A percentile compares a stretch with the other conserved stretches of the same genome.
Conservation (phyloP, 1,140 invertebrate genomes). For the Conopomorpha cramerella region DNA sequence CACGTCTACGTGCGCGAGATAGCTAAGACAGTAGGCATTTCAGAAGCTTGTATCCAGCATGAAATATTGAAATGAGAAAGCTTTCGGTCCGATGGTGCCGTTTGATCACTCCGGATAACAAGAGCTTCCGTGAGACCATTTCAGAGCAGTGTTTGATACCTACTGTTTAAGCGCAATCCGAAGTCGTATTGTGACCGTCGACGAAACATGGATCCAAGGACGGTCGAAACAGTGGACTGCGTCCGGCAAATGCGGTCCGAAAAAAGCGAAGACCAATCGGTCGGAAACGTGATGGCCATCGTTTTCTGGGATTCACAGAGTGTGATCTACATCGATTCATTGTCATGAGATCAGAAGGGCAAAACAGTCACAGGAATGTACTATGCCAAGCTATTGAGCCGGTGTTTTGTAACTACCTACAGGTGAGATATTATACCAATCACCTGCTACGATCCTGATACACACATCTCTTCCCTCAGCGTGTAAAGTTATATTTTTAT, state of each 20-base stretch:
- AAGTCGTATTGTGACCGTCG: conserved; percentile 19
- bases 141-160: conserved; percentile 22
- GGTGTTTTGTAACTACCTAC: no score
- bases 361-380: conserved; percentile 24
- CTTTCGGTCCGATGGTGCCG: conserved; percentile 16
- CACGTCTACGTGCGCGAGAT: conserved; percentile 18
- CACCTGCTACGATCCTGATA: no score
- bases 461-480: no score
- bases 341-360: conserved; percentile 25
- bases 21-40: conserved; percentile 16
- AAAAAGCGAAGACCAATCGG: conserved; percentile 28
- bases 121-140: conserved; percentile 18
- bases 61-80: conserved; percentile 17
- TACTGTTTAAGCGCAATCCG: conserved; percentile 25
- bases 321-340: conserved; percentile 16
- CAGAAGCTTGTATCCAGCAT: conserved; percentile 19
- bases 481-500: no score
- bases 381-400: conserved; percentile 6
- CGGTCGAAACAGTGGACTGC: conserved; percentile 16
- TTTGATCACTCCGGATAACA: conserved; percentile 24
- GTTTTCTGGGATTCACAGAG: conserved; percentile 24
- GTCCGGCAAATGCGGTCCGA: conserved; percentile 16
- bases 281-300: conserved; percentile 16
- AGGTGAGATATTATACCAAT: no score
- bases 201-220: conserved; percentile 38